Evolutionary conservation across 2,888 invertebrate species (phyloP).

Genomic region (Halictus quadricinctus): DNA sequence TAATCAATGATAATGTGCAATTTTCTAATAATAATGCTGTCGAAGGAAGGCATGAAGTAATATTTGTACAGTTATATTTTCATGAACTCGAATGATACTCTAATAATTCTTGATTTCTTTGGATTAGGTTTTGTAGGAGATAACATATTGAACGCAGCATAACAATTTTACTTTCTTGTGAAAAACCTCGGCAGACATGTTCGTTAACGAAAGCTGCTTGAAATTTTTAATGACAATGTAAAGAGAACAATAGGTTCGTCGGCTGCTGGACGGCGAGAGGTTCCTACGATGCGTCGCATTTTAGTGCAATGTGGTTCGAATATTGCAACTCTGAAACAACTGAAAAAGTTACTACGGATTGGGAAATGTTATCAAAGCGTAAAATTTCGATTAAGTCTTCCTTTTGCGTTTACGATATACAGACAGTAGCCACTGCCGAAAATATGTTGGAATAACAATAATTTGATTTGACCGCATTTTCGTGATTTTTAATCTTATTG

Average conservation of each 20-base stretch:
- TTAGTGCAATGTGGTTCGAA: slow-evolving; percentile 31
- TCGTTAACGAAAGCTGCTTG: slow-evolving; percentile 15
- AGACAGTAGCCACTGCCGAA: slow-evolving; percentile 43
- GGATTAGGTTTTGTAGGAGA: slow-evolving; percentile 9
- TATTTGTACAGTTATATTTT: slow-evolving; percentile 47
- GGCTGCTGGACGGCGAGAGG: slow-evolving; percentile 65
- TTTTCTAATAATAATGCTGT: slow-evolving; percentile 40
- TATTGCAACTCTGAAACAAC: slow-evolving; percentile 8
- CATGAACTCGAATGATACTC: slow-evolving; percentile 37
- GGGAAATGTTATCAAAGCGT: slow-evolving; percentile 5
- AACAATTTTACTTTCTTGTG: slow-evolving; percentile 33
- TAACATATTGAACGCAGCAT: slow-evolving; percentile 14
- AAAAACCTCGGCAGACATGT: slow-evolving; percentile 15
- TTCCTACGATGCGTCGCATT: slow-evolving; percentile 37
- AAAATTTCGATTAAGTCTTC: slow-evolving; percentile 49
- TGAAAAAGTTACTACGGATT: slow-evolving; percentile 19
- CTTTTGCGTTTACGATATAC: slow-evolving; percentile 48
- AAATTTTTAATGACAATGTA: slow-evolving; percentile 33
- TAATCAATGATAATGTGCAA: slow-evolving; percentile 48
- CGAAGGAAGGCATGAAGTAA: slow-evolving; percentile 23
- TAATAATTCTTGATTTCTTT: slow-evolving; percentile 26
- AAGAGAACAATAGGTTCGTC: slow-evolving; percentile 40
- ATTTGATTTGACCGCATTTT: slow-evolving; percentile 16
- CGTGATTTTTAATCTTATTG: slow-evolving; percentile 53
- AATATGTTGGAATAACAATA: slow-evolving; percentile 19